Conservation (phyloP, 2,113 vertebrate genomes). For the Myocastor coypus region DNA sequence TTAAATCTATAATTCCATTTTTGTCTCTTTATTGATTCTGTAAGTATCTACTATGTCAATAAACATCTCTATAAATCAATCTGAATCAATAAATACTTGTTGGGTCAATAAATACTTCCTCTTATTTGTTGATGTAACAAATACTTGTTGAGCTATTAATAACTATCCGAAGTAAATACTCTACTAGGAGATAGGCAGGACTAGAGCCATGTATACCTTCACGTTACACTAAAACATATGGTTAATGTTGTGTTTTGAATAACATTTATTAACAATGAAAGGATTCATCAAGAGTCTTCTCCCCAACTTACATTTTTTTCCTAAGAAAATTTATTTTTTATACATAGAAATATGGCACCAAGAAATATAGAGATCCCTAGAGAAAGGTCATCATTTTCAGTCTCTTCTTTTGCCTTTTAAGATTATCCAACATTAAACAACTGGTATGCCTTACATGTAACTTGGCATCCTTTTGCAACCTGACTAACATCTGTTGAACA, state of each 20-base stretch:
- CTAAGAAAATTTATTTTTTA: slow-evolving; percentile 15
- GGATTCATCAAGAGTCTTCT: slow-evolving; percentile 46
- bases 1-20: neutral
- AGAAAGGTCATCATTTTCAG: slow-evolving; percentile 59
- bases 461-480: slow-evolving; percentile 43
- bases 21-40: neutral
- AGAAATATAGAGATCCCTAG: slow-evolving; percentile 45
- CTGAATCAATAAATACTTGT: neutral
- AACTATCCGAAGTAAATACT: neutral
- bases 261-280: slow-evolving; percentile 56
- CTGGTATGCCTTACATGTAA: slow-evolving; percentile 31
- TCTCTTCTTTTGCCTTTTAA: slow-evolving; percentile 69
- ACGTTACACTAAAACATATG: neutral
- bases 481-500: slow-evolving; percentile 73
- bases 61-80: neutral
- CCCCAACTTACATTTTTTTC: neutral
- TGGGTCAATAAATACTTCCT: neutral
- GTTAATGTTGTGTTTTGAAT: slow-evolving; percentile 31
- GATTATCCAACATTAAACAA: slow-evolving; percentile 60
- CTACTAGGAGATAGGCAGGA: neutral
- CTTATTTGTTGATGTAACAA: slow-evolving; percentile 7
- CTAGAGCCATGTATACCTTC: neutral
- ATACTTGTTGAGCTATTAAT: neutral
- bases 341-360: slow-evolving; percentile 55
- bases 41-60: neutral